Evolutionary conservation across 2,888 invertebrate species (phyloP), one percentile per base, ranked within the genome.

Genomic region (Drosophila kanekoi): DNA sequence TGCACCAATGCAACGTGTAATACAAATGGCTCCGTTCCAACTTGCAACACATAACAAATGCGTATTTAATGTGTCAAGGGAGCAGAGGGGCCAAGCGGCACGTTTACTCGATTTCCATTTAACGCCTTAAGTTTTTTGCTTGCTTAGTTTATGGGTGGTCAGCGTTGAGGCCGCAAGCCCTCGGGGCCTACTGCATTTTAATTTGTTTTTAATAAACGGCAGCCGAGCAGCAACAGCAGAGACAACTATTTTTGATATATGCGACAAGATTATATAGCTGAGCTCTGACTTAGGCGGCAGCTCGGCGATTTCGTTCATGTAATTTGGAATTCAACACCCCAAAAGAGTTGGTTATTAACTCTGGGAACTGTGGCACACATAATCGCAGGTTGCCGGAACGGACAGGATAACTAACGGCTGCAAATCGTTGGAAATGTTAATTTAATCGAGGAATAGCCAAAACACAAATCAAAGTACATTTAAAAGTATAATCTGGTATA

Each of bases 61-160:
- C 81, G 89, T 87, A 89, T 89, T 89, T 89, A 87, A 89, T 87
- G 89, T 87, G 89, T 89, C 81, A 77, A 72, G 68, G 70, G 64
- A 47, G 56, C 43, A 28, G 37, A 13, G 45, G 63, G 58, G 56
- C 23, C 18, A 16, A 16, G 10, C 18, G 49, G 63, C 62, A 63
- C 63, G 65, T 53, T 68, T 72, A 64, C 71, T 70, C 67, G 78
- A 79, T 86, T 83, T 86, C 77, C 72, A 86, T 81, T 84, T 86
- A 81, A 83, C 83, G 86, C 86, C 82, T 75, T 43, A 67, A 64
- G 79, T 71, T 72, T 54, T 61, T 72, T 54, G 35, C 45, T 60
- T 11, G 54, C 70, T 80, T 80, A 64, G 83, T 84, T 84, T 84
- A 86, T 84, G 86, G 83, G 83, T 84, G 83, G 83, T 79, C 86